phyloP scores from a whole-genome alignment of 1,140 invertebrate species.

The Phortica variegata region DNA sequence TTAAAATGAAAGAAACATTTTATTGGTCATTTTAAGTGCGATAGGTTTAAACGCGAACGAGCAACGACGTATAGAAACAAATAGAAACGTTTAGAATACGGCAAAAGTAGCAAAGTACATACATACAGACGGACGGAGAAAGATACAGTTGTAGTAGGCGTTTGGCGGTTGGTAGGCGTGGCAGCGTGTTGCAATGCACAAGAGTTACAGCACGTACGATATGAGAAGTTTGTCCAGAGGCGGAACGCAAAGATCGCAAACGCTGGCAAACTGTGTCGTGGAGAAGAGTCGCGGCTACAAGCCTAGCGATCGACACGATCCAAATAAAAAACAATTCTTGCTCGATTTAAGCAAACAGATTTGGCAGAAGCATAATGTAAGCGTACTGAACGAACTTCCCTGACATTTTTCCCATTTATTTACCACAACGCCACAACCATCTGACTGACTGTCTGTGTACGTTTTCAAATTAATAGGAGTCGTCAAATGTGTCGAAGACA shows the following conservation, averaged over 20 bases:
- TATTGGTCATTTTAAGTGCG: neutral
- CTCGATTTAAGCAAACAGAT: slow-evolving; percentile 67
- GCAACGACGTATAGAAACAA: slow-evolving; percentile 2
- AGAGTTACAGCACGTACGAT: slow-evolving; percentile 3
- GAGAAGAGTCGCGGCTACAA: slow-evolving; percentile 71
- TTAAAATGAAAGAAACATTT: too few relatives aligned
- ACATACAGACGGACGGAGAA: too few relatives aligned
- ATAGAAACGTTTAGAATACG: slow-evolving; percentile 3
- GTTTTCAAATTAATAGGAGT: slow-evolving; percentile 50
- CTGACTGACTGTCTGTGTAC: too few relatives aligned
- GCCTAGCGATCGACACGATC: slow-evolving; percentile 80
- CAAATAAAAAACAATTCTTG: slow-evolving; percentile 75
- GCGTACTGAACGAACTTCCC: neutral
- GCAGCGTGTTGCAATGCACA: too few relatives aligned
- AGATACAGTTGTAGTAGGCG: too few relatives aligned
- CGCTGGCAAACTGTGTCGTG: slow-evolving; percentile 30
- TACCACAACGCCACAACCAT: too few relatives aligned
- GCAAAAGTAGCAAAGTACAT: slow-evolving; percentile 11
- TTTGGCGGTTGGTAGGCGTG: too few relatives aligned
- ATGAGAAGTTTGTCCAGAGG: neutral
- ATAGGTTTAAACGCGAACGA: neutral
- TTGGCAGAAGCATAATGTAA: slow-evolving; percentile 44
- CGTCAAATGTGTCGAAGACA: slow-evolving; percentile 57
- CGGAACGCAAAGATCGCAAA: neutral
- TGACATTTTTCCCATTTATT: neutral